Evolutionary conservation across 2,113 vertebrate species (phyloP).

Genomic region (Nesoenas mayeri): DNA sequence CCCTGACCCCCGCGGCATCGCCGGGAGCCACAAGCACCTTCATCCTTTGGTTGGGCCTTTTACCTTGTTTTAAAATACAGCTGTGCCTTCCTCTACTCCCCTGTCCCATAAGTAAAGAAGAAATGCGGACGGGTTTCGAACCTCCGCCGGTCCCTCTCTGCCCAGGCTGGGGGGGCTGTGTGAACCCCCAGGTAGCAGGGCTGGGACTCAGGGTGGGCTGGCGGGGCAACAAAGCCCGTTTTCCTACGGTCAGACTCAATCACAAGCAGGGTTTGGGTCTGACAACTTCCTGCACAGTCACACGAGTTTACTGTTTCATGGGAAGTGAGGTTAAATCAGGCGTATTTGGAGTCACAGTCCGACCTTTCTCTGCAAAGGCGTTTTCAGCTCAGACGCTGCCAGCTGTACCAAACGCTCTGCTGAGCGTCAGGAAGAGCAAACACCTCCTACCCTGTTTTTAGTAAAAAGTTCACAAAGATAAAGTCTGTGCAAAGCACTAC

Average conservation of each 20-base stretch:
- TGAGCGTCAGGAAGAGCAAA: not conserved
- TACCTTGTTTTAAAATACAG: not conserved
- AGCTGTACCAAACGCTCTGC: not conserved
- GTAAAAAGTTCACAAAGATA: not conserved
- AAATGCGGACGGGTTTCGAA: not conserved
- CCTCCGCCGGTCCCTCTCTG: not conserved
- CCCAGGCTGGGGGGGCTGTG: not conserved
- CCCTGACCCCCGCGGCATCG: not conserved
- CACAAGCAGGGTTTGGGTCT: not conserved
- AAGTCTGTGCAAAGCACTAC: not conserved
- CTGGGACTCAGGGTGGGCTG: fast-evolving
- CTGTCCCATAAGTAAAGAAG: not conserved
- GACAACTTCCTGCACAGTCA: fast-evolving
- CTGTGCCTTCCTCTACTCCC: not conserved
- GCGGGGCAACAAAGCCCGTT: fast-evolving
- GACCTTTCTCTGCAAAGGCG: not conserved
- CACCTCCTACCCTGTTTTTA: not conserved
- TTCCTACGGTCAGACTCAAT: not conserved
- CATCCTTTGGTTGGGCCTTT: not conserved
- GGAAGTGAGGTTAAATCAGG: not conserved
- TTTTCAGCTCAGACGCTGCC: not conserved
- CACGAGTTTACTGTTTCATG: not conserved
- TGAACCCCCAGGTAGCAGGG: not conserved
- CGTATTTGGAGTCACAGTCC: not conserved
- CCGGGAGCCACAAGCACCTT: not conserved